Conservation (phyloP, 1,140 invertebrate genomes). For the Eumeta japonica region DNA sequence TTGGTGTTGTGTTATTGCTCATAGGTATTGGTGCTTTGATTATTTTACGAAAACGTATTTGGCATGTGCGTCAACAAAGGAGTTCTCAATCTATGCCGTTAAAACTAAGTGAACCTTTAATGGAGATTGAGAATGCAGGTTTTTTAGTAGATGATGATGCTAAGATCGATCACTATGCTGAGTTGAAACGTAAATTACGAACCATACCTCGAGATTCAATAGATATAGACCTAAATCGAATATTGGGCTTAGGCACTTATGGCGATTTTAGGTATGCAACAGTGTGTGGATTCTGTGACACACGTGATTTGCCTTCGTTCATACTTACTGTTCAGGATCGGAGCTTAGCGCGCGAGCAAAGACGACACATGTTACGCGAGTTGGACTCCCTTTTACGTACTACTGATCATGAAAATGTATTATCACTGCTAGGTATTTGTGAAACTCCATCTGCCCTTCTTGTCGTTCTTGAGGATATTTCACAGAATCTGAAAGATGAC, state of each 20-base stretch:
- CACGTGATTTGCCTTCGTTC: conserved; percentile 46
- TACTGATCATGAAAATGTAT: conserved; percentile 68
- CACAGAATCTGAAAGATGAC: conserved; percentile 67
- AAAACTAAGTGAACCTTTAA: conserved; percentile 54
- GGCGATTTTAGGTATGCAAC: too few species aligned
- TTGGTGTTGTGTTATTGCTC: conserved; percentile 45
- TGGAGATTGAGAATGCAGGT: conserved; percentile 65
- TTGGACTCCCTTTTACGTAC: conserved; percentile 70
- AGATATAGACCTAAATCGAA: conserved; percentile 64
- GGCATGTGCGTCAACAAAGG: conserved; percentile 33
- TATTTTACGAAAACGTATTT: conserved; percentile 40
- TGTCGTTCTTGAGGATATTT: conserved; percentile 68
- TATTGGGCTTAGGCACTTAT: conserved; percentile 73
- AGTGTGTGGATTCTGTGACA: too few species aligned
- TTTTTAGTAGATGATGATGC: conserved; percentile 74
- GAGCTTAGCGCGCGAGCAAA: conserved; percentile 62
- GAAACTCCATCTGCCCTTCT: conserved; percentile 72
- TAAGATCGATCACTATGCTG: conserved; percentile 68
- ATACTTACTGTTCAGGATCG: conserved; percentile 57
- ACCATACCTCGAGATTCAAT: conserved; percentile 70
- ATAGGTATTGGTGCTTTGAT: conserved; percentile 48
- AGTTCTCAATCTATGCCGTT: conserved; percentile 51
- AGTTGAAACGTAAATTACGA: conserved; percentile 71
- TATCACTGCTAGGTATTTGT: conserved; percentile 75
- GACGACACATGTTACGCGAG: conserved; percentile 69